phyloP scores from a whole-genome alignment of 2,113 vertebrate genomes.

The Madoqua kirkii region DNA sequence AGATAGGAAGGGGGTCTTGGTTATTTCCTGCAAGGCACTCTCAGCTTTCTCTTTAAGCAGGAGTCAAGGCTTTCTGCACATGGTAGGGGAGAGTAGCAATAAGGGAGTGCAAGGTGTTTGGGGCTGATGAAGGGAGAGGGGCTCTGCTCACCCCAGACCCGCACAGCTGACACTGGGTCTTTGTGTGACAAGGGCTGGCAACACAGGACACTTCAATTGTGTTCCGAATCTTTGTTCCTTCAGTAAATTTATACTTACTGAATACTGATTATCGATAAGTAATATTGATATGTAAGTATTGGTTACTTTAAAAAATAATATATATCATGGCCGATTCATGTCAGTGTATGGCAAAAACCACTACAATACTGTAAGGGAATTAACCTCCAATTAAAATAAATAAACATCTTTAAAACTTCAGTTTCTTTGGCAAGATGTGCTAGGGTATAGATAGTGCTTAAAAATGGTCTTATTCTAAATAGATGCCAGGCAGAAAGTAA shows the following conservation, averaged over 20 bases:
- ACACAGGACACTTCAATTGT: background rate
- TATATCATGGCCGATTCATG: background rate
- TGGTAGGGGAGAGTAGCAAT: background rate
- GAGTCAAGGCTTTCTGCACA: background rate
- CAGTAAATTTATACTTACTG: background rate
- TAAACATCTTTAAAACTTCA: background rate
- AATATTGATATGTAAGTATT: background rate
- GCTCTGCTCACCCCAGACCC: background rate
- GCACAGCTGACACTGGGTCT: background rate
- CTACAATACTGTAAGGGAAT: background rate
- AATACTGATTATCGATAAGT: background rate
- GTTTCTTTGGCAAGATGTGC: slow-evolving; percentile 1
- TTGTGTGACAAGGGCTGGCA: background rate
- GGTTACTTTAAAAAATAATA: background rate
- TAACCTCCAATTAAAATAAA: background rate
- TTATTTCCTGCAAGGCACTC: background rate
- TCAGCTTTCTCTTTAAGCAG: background rate
- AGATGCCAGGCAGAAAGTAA: background rate
- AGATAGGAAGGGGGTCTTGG: background rate
- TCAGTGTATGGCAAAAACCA: background rate
- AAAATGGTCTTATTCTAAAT: background rate
- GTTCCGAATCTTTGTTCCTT: background rate
- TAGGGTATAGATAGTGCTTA: background rate
- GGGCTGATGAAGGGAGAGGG: background rate
- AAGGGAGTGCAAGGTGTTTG: background rate